Percentiles rank a stretch among this genome's conserved stretches.
These are phyloP conservation scores for Sycophila texana DNA, from an alignment of 2,888 invertebrate genomes.

Conservation along the genomic window DNA sequence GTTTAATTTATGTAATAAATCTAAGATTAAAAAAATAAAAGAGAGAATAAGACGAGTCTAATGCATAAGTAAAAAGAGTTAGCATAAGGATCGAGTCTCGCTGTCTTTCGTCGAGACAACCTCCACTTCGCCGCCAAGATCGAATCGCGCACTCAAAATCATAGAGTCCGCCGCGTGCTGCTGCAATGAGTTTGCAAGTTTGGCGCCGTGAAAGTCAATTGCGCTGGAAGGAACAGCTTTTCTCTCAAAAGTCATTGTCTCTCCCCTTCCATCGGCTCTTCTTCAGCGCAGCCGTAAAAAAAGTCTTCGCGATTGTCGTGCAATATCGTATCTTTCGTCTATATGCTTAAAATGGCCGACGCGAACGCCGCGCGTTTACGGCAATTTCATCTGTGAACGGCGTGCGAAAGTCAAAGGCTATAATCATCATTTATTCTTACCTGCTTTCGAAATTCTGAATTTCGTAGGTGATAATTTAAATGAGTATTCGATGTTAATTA, in stretches of 20 bases:
- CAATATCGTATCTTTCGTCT: constrained; percentile 1
- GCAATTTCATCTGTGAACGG: no score
- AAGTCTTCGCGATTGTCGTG: neutral
- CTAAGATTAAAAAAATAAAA: neutral
- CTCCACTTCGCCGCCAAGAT: constrained; percentile 18
- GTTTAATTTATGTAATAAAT: no score
- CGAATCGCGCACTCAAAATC: constrained; percentile 27
- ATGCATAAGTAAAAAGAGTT: constrained; percentile 6
- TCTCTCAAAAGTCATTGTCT: constrained; percentile 19
- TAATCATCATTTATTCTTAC: no score
- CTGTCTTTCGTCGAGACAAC: neutral
- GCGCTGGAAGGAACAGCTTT: constrained; percentile 42
- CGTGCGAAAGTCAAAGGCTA: no score
- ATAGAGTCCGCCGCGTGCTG: constrained; percentile 3
- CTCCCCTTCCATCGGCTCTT: neutral
- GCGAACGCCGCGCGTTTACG: no score
- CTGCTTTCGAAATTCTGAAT: no score
- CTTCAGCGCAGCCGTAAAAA: neutral
- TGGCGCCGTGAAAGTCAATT: constrained; percentile 45
- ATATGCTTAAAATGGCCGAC: neutral
- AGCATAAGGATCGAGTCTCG: neutral
- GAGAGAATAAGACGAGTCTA: neutral
- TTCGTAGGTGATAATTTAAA: no score
- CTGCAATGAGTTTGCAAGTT: constrained; percentile 36
- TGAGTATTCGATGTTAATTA: no score